Percentiles rank a stretch among this genome's conserved stretches.
phyloP scores from a whole-genome alignment of 53 echinoderm and acorn worm genomes.

The Echinarachnius parma region DNA sequence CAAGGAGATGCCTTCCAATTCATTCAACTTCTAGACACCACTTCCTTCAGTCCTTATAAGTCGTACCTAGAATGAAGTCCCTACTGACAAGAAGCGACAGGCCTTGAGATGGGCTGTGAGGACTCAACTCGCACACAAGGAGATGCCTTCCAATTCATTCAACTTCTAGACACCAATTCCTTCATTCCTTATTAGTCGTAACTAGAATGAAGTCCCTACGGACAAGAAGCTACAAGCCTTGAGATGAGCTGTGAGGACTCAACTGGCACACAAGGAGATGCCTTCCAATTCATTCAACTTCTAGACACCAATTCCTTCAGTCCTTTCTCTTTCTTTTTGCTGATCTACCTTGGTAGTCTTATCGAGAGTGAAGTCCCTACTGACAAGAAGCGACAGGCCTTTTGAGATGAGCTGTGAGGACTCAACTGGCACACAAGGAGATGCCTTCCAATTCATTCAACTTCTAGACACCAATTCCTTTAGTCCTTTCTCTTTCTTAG shows the following conservation, averaged over 20 bases:
- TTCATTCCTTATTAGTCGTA: too few relatives aligned
- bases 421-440: slow-evolving; percentile 83
- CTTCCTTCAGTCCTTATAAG: too few relatives aligned
- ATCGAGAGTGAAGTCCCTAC: too few relatives aligned
- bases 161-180: slow-evolving; percentile 41
- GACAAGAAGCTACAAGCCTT: slow-evolving; percentile 98
- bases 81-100: slow-evolving; percentile 95
- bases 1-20: slow-evolving; percentile 85
- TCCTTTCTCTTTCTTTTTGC: too few relatives aligned
- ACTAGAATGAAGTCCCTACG: too few relatives aligned
- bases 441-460: slow-evolving; percentile 84
- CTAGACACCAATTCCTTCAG: slow-evolving; percentile 4
- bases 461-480: slow-evolving; percentile 27
- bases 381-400: slow-evolving; percentile 96
- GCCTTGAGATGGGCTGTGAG: slow-evolving; percentile 97
- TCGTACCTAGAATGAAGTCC: too few relatives aligned
- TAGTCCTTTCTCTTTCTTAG: too few relatives aligned
- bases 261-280: slow-evolving; percentile 91
- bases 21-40: slow-evolving; percentile 53
- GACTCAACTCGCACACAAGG: slow-evolving; percentile 82
- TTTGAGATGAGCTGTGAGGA: slow-evolving; percentile 95
- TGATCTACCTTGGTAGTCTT: too few relatives aligned
- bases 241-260: slow-evolving; percentile 92
- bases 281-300: slow-evolving; percentile 73
- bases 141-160: slow-evolving; percentile 85